Conservation (phyloP, 2,113 vertebrate genomes). For the Andinoacara biseriatus region DNA sequence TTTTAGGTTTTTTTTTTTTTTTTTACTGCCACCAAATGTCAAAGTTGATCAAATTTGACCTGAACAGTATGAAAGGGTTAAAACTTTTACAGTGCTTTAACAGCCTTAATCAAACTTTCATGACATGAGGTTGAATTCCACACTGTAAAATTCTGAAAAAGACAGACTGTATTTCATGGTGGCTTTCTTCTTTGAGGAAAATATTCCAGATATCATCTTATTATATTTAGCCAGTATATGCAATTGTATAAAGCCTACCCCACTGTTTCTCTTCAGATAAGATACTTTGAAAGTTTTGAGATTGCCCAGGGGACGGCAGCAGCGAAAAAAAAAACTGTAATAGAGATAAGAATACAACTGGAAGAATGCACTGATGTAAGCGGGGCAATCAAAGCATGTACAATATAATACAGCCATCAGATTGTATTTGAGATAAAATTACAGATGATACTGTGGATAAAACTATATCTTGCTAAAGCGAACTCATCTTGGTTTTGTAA, state of each 20-base stretch:
- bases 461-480: not conserved
- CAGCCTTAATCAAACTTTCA: not conserved
- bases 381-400: not conserved
- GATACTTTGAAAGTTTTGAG: not conserved
- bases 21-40: too few species aligned
- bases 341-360: not conserved
- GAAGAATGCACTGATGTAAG: not conserved
- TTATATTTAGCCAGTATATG: not conserved
- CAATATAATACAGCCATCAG: not conserved
- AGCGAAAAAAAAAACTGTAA: not conserved
- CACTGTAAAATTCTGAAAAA: not conserved
- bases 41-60: not conserved
- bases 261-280: not conserved
- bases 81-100: not conserved
- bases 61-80: rapidly evolving
- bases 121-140: not conserved
- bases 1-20: too few species aligned
- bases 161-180: too few species aligned
- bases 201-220: not conserved
- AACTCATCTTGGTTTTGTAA: not conserved
- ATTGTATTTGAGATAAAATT: not conserved
- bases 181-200: too few species aligned
- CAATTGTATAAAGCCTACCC: not conserved
- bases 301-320: not conserved
- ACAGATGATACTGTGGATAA: not conserved